These are phyloP conservation scores for Sylvietta virens DNA, from an alignment of 2,113 vertebrate genomes.

Conservation along the genomic window DNA sequence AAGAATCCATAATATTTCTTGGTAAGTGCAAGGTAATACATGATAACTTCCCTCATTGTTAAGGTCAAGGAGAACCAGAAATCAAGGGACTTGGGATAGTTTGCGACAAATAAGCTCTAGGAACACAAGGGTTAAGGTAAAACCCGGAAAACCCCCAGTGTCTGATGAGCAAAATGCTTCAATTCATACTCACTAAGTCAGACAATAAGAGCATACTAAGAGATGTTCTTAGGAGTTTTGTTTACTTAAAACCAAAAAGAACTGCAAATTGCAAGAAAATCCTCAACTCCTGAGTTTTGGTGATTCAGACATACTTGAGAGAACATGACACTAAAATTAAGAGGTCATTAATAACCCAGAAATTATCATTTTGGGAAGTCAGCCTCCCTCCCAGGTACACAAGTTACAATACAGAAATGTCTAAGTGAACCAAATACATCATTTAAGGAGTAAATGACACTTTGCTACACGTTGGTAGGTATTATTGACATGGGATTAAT, in stretches of 20 bases:
- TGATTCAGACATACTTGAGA: neutral
- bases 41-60: neutral
- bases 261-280: neutral
- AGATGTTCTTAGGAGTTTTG: neutral
- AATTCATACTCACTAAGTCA: neutral
- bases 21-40: neutral
- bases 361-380: neutral
- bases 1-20: neutral
- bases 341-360: neutral
- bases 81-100: neutral
- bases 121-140: neutral
- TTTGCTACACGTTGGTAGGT: rapidly evolving
- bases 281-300: neutral
- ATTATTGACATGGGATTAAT: neutral
- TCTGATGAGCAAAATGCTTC: neutral
- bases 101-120: neutral
- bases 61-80: neutral
- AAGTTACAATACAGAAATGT: neutral
- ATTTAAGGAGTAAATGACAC: neutral
- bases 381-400: neutral
- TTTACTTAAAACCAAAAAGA: neutral
- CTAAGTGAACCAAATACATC: neutral
- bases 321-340: neutral
- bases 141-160: rapidly evolving
- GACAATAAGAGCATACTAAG: neutral